Conservation (phyloP, 2,888 invertebrate species). For the Dryomyza anilis region DNA sequence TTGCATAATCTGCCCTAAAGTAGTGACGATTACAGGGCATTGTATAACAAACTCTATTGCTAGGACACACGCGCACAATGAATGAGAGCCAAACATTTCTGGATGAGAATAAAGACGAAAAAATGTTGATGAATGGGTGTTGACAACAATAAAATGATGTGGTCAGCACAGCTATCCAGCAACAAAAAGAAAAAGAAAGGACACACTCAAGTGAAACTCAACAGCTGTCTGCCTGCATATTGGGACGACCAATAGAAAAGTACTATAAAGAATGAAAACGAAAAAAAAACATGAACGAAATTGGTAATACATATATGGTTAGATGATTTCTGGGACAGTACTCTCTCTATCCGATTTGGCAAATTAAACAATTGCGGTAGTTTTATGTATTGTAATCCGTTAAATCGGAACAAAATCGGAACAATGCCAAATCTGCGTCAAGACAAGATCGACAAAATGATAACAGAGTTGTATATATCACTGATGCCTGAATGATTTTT, state of each 20-base stretch:
- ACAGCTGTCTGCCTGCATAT: constrained; percentile 9
- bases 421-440: not conserved
- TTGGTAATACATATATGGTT: too few relatives aligned
- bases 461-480: not conserved
- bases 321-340: too few relatives aligned
- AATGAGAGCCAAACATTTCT: not conserved
- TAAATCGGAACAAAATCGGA: constrained; percentile 44
- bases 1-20: constrained; percentile 58
- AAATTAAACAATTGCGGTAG: constrained; percentile 58
- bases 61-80: not conserved
- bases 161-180: too few relatives aligned
- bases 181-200: too few relatives aligned
- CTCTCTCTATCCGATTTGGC: constrained; percentile 58
- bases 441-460: not conserved
- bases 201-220: constrained; percentile 16
- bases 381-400: constrained; percentile 52
- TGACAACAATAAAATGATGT: not conserved
- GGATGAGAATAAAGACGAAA: not conserved
- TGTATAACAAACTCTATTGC: constrained; percentile 24
- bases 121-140: not conserved
- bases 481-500: not conserved
- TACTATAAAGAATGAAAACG: too few relatives aligned
- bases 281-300: too few relatives aligned
- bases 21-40: constrained; percentile 50
- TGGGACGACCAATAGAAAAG: not conserved